Base-by-base conservation (phyloP, 2,797 vertebrate genomes). In the Acanthopagrus latus region DNA sequence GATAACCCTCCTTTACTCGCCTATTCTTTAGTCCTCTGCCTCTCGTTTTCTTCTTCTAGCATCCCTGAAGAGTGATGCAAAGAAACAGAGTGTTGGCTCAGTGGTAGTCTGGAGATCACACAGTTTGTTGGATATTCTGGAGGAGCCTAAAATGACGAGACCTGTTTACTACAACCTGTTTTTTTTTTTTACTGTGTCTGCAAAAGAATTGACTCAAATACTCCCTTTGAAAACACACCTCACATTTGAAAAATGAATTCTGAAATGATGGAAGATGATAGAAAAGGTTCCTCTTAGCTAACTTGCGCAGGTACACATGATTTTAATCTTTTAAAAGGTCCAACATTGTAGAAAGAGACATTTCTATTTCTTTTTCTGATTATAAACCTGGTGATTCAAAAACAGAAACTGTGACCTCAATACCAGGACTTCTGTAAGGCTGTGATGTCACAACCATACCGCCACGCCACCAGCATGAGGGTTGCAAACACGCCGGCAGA, bases 1-100 rank as follows among this genome's bases (percentile, higher is more conserved):
- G 95, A 92, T 48, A 67, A 76, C 54, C 58, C 51, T 83, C 51
- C 44, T 89, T 44, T 74, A 56, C 72, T 83, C 3, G 10, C 43
- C 64, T 12, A 5, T 52, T 64, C 4, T 74, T 82, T 47, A 62
- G 48, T 68, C 43, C 64, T 74, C 41, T 71, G 13, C n/a, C 62
- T 78, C 27, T 41, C 29, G 18, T 77, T 44, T 83, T 64, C 54
- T 33, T 54, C 4, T 46, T 47, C 68, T 13, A 46, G 27, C 27
- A 16, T 50, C 27, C 23, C 12, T 65, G n/a, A 51, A 0, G 10
- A 56, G 48, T 48, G 21, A 46, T 62, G 20, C 41, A 12, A 38
- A 50, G 41, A 70, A 27, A 71, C 41, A 12, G 13, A 51, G 21
- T n/a, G 1, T 17, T 57, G 25, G n/a, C 38, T 54, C 12, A 29